Evolutionary conservation across 2,888 invertebrate genomes (phyloP).

Genomic region (Crepidodera aurea): DNA sequence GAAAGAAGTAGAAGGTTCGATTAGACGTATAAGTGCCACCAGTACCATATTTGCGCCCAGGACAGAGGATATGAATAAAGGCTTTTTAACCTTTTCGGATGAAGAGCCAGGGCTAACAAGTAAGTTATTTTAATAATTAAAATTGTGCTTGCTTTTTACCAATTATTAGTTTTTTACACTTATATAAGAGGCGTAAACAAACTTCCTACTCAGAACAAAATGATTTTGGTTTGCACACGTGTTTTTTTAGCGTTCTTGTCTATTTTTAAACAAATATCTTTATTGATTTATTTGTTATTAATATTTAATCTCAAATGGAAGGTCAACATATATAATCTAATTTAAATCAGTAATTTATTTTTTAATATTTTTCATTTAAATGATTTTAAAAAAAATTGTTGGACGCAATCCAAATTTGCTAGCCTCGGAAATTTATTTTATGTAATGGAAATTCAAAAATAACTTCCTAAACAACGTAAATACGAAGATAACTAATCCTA

Average conservation of each 20-base stretch:
- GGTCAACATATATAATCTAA: neutral
- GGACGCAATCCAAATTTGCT: conserved; percentile 10
- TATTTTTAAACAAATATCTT: no score
- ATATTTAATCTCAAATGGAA: neutral
- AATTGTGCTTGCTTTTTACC: no score
- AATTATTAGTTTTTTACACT: no score
- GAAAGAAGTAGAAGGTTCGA: conserved; percentile 37
- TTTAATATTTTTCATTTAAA: conserved; percentile 2
- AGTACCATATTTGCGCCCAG: conserved; percentile 81
- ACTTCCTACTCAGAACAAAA: no score
- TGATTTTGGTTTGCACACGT: no score
- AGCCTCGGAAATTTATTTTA: conserved; percentile 11
- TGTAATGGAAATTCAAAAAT: conserved; percentile 9
- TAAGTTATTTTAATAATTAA: conserved; percentile 68
- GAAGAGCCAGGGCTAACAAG: conserved; percentile 85
- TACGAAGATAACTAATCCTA: conserved; percentile 2
- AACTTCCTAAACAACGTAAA: conserved; percentile 9
- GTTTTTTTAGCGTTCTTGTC: no score
- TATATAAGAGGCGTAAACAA: no score
- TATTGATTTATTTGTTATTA: no score
- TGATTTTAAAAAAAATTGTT: conserved; percentile 1
- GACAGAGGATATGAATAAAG: conserved; percentile 93
- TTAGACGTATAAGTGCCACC: conserved; percentile 72
- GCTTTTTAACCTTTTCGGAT: conserved; percentile 87
- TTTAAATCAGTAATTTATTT: neutral